Percentiles rank a stretch among this genome's conserved stretches.
Evolutionary conservation across 2,797 vertebrate species (phyloP).

Genomic region (Channallabes apus): DNA sequence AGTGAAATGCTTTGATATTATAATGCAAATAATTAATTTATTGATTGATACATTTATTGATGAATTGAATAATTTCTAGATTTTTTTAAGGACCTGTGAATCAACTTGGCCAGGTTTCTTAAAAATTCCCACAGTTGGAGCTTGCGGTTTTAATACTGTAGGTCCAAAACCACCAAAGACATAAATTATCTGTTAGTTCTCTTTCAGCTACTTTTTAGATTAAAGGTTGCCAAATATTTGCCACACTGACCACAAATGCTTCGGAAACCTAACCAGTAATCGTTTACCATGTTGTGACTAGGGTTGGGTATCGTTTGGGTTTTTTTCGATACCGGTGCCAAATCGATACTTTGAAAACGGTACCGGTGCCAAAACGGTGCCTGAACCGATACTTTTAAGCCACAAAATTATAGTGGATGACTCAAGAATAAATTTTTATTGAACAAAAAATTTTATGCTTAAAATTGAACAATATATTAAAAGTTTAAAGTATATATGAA

Average conservation of each 20-base stretch:
- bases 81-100: not conserved
- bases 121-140: not conserved
- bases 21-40: not conserved
- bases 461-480: too few relatives aligned
- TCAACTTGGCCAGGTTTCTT: not conserved
- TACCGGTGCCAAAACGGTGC: too few relatives aligned
- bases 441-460: too few relatives aligned
- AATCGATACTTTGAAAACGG: too few relatives aligned
- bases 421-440: too few relatives aligned
- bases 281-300: not conserved
- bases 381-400: too few relatives aligned
- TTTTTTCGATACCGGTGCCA: too few relatives aligned
- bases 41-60: not conserved
- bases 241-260: not conserved
- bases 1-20: too few relatives aligned
- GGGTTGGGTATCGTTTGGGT: too few relatives aligned
- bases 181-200: not conserved
- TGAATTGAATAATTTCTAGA: not conserved
- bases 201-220: not conserved
- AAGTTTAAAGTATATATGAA: too few relatives aligned
- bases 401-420: too few relatives aligned
- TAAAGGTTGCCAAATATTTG: not conserved
- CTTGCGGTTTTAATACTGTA: slow-evolving; percentile 1
- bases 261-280: not conserved
- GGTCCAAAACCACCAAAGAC: not conserved